Evolutionary conservation across 2,797 vertebrate species (phyloP), one percentile per base, ranked within the genome.

Genomic region (Poeciliopsis presidionis): DNA sequence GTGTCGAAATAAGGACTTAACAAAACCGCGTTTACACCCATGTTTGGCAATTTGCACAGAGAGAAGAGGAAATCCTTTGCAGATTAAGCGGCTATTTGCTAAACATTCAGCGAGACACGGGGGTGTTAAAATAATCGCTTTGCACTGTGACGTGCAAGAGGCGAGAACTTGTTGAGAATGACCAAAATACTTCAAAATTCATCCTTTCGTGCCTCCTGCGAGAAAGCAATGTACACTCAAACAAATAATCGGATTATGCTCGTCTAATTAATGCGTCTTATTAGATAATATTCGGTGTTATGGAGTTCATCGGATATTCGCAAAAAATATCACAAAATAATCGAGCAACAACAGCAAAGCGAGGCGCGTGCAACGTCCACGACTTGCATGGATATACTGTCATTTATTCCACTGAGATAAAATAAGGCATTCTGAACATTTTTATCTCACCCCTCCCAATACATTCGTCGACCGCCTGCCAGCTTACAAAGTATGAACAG

Each of bases 391-490:
- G 5, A 8, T 18, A 63, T 47, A n/a, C 0, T 28, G 14, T 14
- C 7, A 13, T 67, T 46, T 63, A 2, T 41, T 0, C 11, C 36
- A 57, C 2, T 0, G 7, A 47, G 5, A 80, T 28, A 49, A 41
- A 47, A 45, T 55, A 13, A 74, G n/a, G 25, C 22, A 76, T 13
- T 33, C 0, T 28, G 4, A 0, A 45, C 49, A 86, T 33, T 63
- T 81, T 80, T 73, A 51, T 72, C 72, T 84, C 83, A 94, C 91
- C 89, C 91, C 90, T 93, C 91, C 93, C 93, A 69, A n/a, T 86
- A 89, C 91, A 82, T 92, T 90, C 83, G 76, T 82, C 87, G 86
- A 93, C 93, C 95, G 93, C 95, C 93, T 95, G 94, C 93, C 95
- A 92, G 87, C 91, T 92, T 89, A 90, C 81, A 80, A 85, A 91